Evolutionary conservation across 2,797 vertebrate genomes (phyloP), one percentile per base, ranked within the genome.

Genomic region (Fundulus diaphanus): DNA sequence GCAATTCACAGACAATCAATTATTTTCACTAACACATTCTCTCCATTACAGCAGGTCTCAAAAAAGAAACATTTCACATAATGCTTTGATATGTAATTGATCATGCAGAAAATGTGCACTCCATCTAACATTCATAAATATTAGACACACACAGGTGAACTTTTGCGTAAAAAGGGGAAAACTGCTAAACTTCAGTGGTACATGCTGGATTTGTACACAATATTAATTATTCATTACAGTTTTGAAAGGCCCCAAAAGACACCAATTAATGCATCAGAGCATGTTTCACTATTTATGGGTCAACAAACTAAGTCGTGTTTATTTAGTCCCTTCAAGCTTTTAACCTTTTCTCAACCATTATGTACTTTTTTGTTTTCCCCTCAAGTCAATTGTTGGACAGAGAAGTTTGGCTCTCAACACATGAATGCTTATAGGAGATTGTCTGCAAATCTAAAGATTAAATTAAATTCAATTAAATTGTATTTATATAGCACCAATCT

Each of bases 221-320:
- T 29, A 57, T 72, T 72, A 48, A 72, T 24, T 24, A 46, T 61
- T 72, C 42, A 72, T 35, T 54, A 8, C 18, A 35, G 20, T 46
- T 48, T 22, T 72, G 13, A 72, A 61, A 59, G 42, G 18, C 22
- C 40, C 22, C 20, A 61, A 44, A 72, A 33, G 57, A 42, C 12
- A 61, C 20, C 46, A 72, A 59, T 72, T 15, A 72, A 46, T 72
- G 40, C 54, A 59, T 46, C 29, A 48, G 20, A 61, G 56, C 70
- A 59, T 42, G 54, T 1, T 46, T 35, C 42, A 61, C 40, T 59
- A 40, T 48, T 33, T 46, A 59, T 57, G 57, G 54, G 20, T 72
- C 56, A 61, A 22, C 42, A 61, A 61, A 22, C 56, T 46, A n/a
- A 48, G 56, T 59, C 12, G 33, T 65, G 61, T 40, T 65, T 65